phyloP scores from a whole-genome alignment of 2,113 vertebrate genomes.

The Cisticola juncidis region DNA sequence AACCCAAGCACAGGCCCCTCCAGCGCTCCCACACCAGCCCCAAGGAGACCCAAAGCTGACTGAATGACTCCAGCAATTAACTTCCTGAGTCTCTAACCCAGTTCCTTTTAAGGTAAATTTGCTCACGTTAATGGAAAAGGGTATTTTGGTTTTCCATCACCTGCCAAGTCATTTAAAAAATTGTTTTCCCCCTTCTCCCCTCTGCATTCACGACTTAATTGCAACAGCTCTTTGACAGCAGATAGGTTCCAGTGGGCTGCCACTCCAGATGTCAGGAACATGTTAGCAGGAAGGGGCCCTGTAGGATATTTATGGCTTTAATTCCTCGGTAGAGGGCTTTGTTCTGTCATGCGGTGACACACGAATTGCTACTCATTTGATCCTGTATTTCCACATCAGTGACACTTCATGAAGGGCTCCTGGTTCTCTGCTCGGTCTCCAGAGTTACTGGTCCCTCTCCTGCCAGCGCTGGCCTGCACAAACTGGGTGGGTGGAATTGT shows the following conservation, averaged over 20 bases:
- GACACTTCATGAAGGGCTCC: conserved; percentile 60
- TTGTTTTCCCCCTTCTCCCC: conserved; percentile 36
- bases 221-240: conserved; percentile 47
- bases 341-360: conserved; percentile 67
- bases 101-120: conserved; percentile 67
- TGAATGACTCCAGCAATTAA: conserved; percentile 62
- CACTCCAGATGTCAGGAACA: conserved; percentile 74
- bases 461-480: neutral
- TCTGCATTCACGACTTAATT: conserved; percentile 52
- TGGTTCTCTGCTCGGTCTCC: neutral
- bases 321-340: conserved; percentile 73
- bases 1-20: conserved; percentile 25
- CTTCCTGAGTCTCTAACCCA: conserved; percentile 47
- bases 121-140: conserved; percentile 36
- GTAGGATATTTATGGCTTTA: conserved; percentile 74
- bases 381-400: conserved; percentile 70
- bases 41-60: neutral
- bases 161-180: conserved; percentile 56
- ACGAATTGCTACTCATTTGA: conserved; percentile 72
- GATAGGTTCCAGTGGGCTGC: conserved; percentile 63
- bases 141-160: conserved; percentile 57
- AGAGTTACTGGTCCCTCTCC: neutral
- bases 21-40: neutral
- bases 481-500: neutral
- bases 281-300: conserved; percentile 58